Conservation (phyloP, 2,797 vertebrate genomes). For the Myoxocephalus aenaeus region DNA sequence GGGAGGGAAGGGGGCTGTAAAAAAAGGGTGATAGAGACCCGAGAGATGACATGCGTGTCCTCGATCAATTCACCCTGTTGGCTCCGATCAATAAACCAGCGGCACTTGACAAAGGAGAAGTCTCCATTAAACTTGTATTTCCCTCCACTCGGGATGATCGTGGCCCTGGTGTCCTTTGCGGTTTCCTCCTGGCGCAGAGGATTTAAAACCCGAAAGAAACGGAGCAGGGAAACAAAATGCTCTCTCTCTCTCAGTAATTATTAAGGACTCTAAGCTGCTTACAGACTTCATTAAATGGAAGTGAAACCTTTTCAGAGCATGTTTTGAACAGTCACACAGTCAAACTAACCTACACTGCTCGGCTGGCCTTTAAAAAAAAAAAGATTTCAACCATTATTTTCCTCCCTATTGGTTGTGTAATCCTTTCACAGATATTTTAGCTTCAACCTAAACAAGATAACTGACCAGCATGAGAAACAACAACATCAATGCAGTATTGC, state of each 20-base stretch:
- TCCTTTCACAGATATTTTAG: constrained; percentile 66
- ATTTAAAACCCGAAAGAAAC: constrained; percentile 62
- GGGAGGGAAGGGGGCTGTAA: constrained; percentile 72
- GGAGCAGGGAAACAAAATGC: constrained; percentile 74
- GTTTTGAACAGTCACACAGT: constrained; percentile 77
- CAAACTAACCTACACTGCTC: constrained; percentile 61
- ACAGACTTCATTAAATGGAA: constrained; percentile 81
- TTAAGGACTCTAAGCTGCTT: constrained; percentile 83
- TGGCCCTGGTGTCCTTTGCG: constrained; percentile 59
- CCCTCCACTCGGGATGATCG: constrained; percentile 51
- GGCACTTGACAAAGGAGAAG: constrained; percentile 65
- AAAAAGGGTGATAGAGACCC: constrained; percentile 71
- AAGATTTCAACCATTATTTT: constrained; percentile 49
- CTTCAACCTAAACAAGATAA: constrained; percentile 66
- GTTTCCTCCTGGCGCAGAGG: constrained; percentile 64
- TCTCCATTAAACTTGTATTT: constrained; percentile 78
- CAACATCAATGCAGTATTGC: constrained; percentile 12
- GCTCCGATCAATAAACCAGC: constrained; percentile 72
- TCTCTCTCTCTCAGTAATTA: constrained; percentile 75
- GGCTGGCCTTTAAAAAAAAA: constrained; percentile 38
- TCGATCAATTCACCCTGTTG: constrained; percentile 68
- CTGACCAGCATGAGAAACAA: constrained; percentile 52
- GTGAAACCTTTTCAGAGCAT: constrained; percentile 79
- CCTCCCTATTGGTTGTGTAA: constrained; percentile 52
- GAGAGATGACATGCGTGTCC: constrained; percentile 74